Evolutionary conservation across 2,797 vertebrate genomes (phyloP).

Genomic region (Coregonus suidteri): DNA sequence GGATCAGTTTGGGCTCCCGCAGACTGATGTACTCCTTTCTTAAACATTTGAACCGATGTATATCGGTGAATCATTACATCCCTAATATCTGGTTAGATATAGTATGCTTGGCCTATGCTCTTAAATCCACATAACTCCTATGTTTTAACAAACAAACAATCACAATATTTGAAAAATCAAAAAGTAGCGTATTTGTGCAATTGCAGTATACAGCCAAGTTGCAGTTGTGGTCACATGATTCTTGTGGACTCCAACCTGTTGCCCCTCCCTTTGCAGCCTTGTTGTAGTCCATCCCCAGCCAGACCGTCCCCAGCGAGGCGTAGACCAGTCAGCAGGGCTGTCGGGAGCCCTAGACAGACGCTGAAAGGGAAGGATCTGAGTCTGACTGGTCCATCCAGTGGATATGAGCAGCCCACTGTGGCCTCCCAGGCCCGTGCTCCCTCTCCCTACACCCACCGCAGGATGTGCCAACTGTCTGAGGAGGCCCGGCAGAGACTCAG

Average conservation of each 20-base stretch:
- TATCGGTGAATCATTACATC: no score
- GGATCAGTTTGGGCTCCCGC: no score
- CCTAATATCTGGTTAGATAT: no score
- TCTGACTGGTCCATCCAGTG: conserved; percentile 15
- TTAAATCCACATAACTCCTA: no score
- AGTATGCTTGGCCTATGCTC: no score
- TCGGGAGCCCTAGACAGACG: conserved; percentile 25
- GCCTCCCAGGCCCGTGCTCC: conserved; percentile 86
- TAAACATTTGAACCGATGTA: no score
- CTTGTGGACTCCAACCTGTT: conserved; percentile 48
- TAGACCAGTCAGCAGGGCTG: neutral
- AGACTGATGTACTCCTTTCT: no score
- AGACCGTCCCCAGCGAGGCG: neutral
- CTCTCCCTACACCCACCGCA: conserved; percentile 94
- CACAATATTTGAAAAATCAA: no score
- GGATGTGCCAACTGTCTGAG: conserved; percentile 92
- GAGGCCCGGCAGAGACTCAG: conserved; percentile 84
- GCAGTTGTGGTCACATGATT: conserved; percentile 18
- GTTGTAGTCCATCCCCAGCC: conserved; percentile 1
- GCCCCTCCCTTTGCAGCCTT: conserved; percentile 11
- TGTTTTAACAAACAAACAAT: no score
- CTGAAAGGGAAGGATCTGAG: conserved; percentile 24
- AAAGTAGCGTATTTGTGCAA: no score
- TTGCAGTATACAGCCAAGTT: neutral
- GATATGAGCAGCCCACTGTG: conserved; percentile 88